phyloP scores from a whole-genome alignment of 2,888 invertebrate species.

The Choristoneura rosaceana region DNA sequence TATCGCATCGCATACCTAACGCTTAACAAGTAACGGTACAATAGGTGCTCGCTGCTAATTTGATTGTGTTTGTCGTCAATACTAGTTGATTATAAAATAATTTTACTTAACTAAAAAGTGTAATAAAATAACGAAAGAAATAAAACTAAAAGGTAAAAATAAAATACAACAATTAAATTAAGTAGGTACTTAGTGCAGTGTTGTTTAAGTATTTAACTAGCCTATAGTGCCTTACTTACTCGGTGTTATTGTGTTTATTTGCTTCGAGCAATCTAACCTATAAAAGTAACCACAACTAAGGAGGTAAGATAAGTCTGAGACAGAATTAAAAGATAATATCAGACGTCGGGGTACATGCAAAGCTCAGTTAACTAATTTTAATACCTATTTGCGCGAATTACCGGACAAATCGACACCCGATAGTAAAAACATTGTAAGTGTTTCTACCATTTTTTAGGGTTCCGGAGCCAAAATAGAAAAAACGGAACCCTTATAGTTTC shows the following conservation, averaged over 20 bases:
- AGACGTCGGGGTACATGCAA: conserved; percentile 22
- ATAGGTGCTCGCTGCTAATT: not conserved
- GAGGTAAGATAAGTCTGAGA: not conserved
- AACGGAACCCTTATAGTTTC: too few relatives aligned
- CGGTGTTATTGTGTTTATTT: too few relatives aligned
- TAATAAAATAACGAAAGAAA: not conserved
- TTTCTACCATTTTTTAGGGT: too few relatives aligned
- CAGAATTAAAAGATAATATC: not conserved
- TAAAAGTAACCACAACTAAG: not conserved
- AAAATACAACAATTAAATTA: not conserved
- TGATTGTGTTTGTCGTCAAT: not conserved
- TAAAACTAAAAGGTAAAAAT: not conserved
- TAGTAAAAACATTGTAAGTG: too few relatives aligned
- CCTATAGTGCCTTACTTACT: too few relatives aligned
- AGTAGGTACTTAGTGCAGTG: too few relatives aligned
- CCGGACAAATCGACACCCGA: too few relatives aligned
- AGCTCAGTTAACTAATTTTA: conserved; percentile 23
- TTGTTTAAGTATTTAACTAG: too few relatives aligned
- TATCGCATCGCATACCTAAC: not conserved
- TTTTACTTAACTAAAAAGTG: not conserved
- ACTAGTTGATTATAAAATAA: not conserved
- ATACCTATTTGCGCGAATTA: conserved; percentile 10
- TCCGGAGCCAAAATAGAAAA: too few relatives aligned
- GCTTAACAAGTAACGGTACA: not conserved
- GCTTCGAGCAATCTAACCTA: not conserved